Base-by-base conservation (phyloP, 2,888 invertebrate genomes). In the Strigamia maritima region DNA sequence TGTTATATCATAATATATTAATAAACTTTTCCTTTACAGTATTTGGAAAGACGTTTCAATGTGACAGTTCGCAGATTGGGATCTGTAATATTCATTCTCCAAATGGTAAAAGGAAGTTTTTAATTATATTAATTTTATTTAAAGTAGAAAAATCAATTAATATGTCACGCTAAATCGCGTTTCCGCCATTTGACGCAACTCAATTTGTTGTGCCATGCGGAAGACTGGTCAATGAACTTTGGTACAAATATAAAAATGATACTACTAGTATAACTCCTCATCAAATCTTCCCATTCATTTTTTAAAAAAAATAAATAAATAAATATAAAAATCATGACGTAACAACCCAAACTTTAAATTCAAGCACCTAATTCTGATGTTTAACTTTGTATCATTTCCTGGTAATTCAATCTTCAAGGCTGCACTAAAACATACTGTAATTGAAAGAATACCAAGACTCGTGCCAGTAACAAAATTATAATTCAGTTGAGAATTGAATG, bases 41-140 rank as follows among this genome's bases (percentile, higher is more conserved):
- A 89, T 82, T 83, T 89, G 76, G 87, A 88, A 81, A 82, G 84
- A 77, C 81, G 89, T 19, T 89, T 88, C 82, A 84, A 85, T 78
- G 84, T 83, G 26, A 82, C 83, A 2, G 85, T 87, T 4, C 83
- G 88, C 22, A 82, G 85, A 19, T 82, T 85, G 0, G 86, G 86
- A 1, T 86, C 87, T 0, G 78, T 85, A 14, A 84, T 86, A 1
- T 88, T 87, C 81, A 85, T 86, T 77, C 78, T 86, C 12, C 88
- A 88, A 81, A 86, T 87, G 85, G 87, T 87, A 83, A 83, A 83
- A 35, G 0, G 28, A 22, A 31, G 35, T 28, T n/a, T 26, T 78
- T 16, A 12, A 38, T 81, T 12, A 19, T n/a, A n/a, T n/a, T n/a
- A 80, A 78, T 81, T 81, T 79, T 81, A 26, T 12, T 26, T 54